Evolutionary conservation across 2,797 vertebrate genomes (phyloP).

Genomic region (Falco naumanni): DNA sequence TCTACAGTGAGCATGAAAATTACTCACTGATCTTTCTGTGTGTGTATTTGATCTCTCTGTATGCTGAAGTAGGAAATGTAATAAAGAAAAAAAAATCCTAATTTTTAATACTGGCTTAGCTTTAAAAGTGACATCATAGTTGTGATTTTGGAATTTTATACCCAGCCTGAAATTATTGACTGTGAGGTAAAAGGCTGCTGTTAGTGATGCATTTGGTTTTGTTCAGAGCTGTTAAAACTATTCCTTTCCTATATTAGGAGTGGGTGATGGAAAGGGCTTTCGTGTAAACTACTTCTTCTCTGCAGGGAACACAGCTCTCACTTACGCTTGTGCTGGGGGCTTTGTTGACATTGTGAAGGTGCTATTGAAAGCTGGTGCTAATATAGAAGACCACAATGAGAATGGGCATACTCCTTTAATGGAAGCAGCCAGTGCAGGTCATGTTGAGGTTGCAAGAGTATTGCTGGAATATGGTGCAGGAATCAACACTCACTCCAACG

Average conservation of each 20-base stretch:
- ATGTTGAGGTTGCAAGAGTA: constrained; percentile 96
- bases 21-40: neutral
- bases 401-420: constrained; percentile 98
- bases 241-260: neutral
- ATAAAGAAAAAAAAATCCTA: neutral
- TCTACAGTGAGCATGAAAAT: neutral
- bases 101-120: neutral
- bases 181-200: neutral
- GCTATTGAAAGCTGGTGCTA: constrained; percentile 96
- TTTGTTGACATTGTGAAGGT: constrained; percentile 99
- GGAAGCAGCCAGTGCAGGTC: constrained; percentile 98
- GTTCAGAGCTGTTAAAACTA: neutral
- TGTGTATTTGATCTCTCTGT: neutral
- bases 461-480: constrained; percentile 97
- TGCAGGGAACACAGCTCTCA: constrained; percentile 96
- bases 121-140: neutral
- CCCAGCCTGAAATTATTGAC: neutral
- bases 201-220: neutral
- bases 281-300: constrained; percentile 8
- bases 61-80: neutral
- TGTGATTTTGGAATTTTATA: neutral
- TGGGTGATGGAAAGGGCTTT: neutral
- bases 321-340: constrained; percentile 96
- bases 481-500: constrained; percentile 99
- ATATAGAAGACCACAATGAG: constrained; percentile 99